A percentile compares a stretch with the other conserved stretches of the same genome.
These are phyloP conservation scores for Trachurus trachurus DNA, from an alignment of 2,797 vertebrate species.

Conservation along the genomic window DNA sequence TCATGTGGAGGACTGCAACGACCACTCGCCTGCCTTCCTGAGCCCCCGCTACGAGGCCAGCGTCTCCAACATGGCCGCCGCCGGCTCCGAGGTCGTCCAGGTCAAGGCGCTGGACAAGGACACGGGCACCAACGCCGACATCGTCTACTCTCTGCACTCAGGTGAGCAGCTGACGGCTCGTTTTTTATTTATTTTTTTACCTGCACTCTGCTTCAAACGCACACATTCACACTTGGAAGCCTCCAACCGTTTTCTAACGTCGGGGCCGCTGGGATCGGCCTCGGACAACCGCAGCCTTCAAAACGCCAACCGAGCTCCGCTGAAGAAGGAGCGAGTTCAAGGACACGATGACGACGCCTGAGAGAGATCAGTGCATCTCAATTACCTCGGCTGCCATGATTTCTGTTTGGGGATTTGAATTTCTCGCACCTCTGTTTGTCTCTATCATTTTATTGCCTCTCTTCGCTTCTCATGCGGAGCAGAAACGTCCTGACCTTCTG, in stretches of 20 bases:
- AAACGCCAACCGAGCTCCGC: neutral
- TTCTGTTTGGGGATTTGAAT: constrained; percentile 24
- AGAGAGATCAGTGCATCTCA: neutral
- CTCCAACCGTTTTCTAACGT: constrained; percentile 1
- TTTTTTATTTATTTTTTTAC: constrained; percentile 26
- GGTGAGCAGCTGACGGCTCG: constrained; percentile 80
- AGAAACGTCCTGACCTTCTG: neutral
- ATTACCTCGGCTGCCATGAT: neutral
- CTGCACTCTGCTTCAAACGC: constrained; percentile 7
- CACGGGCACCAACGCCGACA: constrained; percentile 91
- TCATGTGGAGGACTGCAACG: constrained; percentile 91
- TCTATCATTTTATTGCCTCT: neutral
- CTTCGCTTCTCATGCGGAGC: neutral
- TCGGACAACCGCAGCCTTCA: neutral
- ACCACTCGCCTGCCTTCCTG: constrained; percentile 92
- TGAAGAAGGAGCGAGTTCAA: constrained; percentile 8
- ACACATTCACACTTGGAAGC: constrained; percentile 14
- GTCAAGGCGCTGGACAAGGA: constrained; percentile 94
- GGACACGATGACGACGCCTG: neutral
- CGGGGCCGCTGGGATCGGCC: neutral
- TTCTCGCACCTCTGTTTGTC: constrained; percentile 10
- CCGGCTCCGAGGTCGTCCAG: constrained; percentile 88
- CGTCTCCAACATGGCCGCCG: constrained; percentile 83
- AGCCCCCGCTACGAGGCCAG: constrained; percentile 87
- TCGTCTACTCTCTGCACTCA: constrained; percentile 92